Evolutionary conservation across 2,113 vertebrate genomes (phyloP).

Genomic region (Thamnaconus septentrionalis): DNA sequence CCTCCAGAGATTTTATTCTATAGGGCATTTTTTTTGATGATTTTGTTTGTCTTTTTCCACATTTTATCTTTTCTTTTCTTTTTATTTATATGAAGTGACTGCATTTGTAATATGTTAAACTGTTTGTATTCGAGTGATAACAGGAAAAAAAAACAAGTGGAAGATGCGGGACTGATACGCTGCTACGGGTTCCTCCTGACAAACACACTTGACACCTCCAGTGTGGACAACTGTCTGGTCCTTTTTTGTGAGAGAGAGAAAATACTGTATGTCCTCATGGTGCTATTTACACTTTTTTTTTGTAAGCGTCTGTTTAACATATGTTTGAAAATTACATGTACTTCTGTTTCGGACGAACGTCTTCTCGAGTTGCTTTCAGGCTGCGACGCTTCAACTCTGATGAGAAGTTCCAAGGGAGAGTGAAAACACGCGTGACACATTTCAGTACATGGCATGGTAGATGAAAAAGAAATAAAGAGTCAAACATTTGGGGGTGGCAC

Average conservation of each 20-base stretch:
- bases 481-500: slow-evolving; percentile 14
- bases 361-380: slow-evolving; percentile 13
- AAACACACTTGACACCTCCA: slow-evolving; percentile 54
- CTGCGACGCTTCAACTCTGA: slow-evolving; percentile 38
- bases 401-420: slow-evolving; percentile 12
- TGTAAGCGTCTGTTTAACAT: slow-evolving; percentile 55
- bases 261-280: slow-evolving; percentile 69
- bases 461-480: slow-evolving; percentile 38
- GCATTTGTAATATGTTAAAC: slow-evolving; percentile 57
- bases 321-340: slow-evolving; percentile 46
- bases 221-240: slow-evolving; percentile 52
- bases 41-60: slow-evolving; percentile 51
- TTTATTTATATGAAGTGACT: slow-evolving; percentile 79
- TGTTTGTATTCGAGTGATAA: slow-evolving; percentile 52
- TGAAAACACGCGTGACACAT: slow-evolving; percentile 48
- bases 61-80: slow-evolving; percentile 59
- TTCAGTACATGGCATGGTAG: slow-evolving; percentile 20
- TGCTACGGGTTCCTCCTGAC: slow-evolving; percentile 75
- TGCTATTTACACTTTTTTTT: slow-evolving; percentile 69
- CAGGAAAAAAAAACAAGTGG: slow-evolving; percentile 50
- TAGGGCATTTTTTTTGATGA: slow-evolving; percentile 58
- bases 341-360: slow-evolving; percentile 38
- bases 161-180: slow-evolving; percentile 65
- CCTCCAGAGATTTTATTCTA: slow-evolving; percentile 50
- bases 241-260: slow-evolving; percentile 13